Percentiles rank a stretch among this genome's conserved stretches.
Evolutionary conservation across 2,113 vertebrate genomes (phyloP).

Genomic region (Gallinago undulata): DNA sequence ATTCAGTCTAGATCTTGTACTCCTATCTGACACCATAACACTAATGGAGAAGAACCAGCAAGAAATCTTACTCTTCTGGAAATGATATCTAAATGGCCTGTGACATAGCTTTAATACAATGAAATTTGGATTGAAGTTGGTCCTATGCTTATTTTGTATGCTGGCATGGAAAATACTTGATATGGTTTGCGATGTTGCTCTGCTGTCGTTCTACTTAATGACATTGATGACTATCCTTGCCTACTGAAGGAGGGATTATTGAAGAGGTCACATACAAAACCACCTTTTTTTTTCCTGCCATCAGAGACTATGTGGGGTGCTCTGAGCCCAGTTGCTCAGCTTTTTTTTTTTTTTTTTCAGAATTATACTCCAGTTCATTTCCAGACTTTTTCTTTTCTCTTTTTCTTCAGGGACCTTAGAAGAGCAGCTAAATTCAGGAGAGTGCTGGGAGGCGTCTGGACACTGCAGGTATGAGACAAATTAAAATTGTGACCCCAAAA

Average conservation of each 20-base stretch:
- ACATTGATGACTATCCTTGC: fast-evolving
- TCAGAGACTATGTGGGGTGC: fast-evolving
- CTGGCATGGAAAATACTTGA: neutral
- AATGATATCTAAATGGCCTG: neutral
- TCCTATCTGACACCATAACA: neutral
- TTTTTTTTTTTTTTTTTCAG: neutral
- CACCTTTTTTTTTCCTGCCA: neutral
- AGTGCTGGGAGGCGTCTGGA: neutral
- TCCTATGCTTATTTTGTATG: neutral
- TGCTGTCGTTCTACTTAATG: neutral
- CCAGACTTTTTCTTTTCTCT: neutral
- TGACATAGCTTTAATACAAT: neutral
- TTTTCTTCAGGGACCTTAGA: neutral
- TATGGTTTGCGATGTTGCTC: neutral
- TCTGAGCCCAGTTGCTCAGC: neutral
- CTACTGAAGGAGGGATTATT: neutral
- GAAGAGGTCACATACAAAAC: neutral
- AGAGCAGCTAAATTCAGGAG: neutral
- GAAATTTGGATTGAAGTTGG: neutral
- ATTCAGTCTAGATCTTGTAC: neutral
- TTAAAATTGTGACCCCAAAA: too few relatives aligned
- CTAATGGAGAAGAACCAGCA: neutral
- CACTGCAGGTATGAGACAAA: neutral
- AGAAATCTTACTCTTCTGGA: neutral
- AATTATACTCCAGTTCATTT: neutral